Percentiles rank a stretch among this genome's conserved stretches.
Evolutionary conservation across 2,797 vertebrate species (phyloP).

Genomic region (Distichodus sexfasciatus): DNA sequence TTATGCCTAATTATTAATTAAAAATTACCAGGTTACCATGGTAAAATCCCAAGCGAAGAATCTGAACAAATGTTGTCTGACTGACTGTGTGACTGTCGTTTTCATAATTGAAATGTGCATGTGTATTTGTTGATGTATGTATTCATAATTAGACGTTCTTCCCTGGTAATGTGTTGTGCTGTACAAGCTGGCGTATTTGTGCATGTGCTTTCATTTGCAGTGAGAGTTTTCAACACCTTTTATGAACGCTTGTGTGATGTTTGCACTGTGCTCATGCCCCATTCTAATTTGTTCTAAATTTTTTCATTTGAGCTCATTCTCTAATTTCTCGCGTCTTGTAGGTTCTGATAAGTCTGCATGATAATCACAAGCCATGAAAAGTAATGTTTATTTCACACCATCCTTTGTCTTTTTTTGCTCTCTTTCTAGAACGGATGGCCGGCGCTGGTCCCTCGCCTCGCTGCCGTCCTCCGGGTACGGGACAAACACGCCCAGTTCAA

Average conservation of each 20-base stretch:
- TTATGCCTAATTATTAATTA: too few relatives aligned
- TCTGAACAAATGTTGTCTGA: background rate
- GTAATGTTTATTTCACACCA: too few relatives aligned
- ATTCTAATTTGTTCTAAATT: background rate
- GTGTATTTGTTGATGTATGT: background rate
- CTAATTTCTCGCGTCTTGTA: too few relatives aligned
- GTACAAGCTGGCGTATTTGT: background rate
- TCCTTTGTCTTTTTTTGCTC: background rate
- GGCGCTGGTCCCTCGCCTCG: slow-evolving; percentile 96
- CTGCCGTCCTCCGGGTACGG: slow-evolving; percentile 95
- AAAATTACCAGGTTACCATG: too few relatives aligned
- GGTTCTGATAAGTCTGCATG: too few relatives aligned
- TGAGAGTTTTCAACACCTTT: background rate
- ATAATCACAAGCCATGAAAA: too few relatives aligned
- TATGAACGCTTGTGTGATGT: background rate
- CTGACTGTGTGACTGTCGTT: background rate
- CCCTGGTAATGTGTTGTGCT: background rate
- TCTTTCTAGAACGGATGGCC: slow-evolving; percentile 84
- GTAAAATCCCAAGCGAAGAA: too few relatives aligned
- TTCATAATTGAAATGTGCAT: background rate
- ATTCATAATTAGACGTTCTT: background rate
- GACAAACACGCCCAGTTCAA: slow-evolving; percentile 97
- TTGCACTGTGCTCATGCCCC: background rate
- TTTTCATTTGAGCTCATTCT: background rate
- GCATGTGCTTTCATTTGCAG: too few relatives aligned